These are phyloP conservation scores for Chymomyza amoena DNA, from an alignment of 2,888 invertebrate genomes.

Conservation along the genomic window DNA sequence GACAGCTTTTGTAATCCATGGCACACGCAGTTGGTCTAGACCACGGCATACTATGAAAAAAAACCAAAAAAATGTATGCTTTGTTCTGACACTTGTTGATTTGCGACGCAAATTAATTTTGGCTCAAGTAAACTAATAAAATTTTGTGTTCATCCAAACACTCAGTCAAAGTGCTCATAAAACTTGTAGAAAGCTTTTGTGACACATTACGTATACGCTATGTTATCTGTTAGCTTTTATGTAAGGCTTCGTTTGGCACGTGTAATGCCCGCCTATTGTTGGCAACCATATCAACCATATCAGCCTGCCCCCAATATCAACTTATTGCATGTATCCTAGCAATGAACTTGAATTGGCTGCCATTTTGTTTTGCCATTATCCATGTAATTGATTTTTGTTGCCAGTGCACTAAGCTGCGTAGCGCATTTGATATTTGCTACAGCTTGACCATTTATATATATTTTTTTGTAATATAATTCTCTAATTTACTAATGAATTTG, in stretches of 20 bases:
- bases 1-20: conserved; percentile 6
- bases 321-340: background rate
- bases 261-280: background rate
- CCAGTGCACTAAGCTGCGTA: background rate
- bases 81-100: conserved; percentile 50
- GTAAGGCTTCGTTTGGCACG: background rate
- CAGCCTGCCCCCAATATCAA: background rate
- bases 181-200: background rate
- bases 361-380: background rate
- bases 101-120: conserved; percentile 48
- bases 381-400: background rate
- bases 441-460: background rate
- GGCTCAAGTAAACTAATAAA: conserved; percentile 35
- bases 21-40: conserved; percentile 22
- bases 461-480: background rate
- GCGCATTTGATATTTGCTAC: background rate
- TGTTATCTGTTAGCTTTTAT: background rate
- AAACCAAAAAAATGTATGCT: conserved; percentile 4
- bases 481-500: background rate
- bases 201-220: conserved; percentile 40
- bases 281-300: background rate
- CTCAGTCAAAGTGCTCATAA: background rate
- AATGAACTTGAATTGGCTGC: background rate
- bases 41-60: conserved; percentile 7
- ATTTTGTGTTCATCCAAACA: conserved; percentile 21